phyloP scores from a whole-genome alignment of 2,888 invertebrate genomes.

The Chymomyza caudatula region DNA sequence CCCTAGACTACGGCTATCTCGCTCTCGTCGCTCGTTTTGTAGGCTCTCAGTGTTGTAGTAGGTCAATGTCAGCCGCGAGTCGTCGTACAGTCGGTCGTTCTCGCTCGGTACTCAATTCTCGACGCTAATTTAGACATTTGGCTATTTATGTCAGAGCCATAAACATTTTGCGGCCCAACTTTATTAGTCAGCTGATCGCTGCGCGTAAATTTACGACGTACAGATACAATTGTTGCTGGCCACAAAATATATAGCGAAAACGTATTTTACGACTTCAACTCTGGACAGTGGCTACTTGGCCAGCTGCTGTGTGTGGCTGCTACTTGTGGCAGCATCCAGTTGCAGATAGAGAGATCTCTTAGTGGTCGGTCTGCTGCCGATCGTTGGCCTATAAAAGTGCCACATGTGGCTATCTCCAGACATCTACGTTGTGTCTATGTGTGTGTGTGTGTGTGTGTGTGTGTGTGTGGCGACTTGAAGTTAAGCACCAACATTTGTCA shows the following conservation, averaged over 20 bases:
- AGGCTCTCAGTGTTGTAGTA: not conserved
- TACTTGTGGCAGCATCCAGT: not conserved
- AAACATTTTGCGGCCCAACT: conserved; percentile 23
- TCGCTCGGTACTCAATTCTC: conserved; percentile 19
- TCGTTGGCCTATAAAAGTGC: conserved; percentile 11
- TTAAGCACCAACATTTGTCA: conserved; percentile 65
- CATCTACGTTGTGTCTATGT: not conserved
- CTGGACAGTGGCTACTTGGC: not conserved
- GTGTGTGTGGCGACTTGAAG: not conserved
- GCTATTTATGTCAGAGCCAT: conserved; percentile 32
- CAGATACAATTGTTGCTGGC: conserved; percentile 35
- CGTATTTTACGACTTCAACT: not conserved
- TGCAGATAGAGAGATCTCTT: conserved; percentile 3
- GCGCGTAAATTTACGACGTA: conserved; percentile 35
- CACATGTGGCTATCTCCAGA: conserved; percentile 5
- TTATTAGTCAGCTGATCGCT: conserved; percentile 42
- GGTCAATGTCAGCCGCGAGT: not conserved
- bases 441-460: conserved; percentile 2
- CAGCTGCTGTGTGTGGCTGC: not conserved
- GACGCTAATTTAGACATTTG: conserved; percentile 63
- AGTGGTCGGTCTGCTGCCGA: not conserved
- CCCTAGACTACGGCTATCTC: not conserved
- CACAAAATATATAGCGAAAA: conserved; percentile 32
- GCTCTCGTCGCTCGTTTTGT: not conserved
- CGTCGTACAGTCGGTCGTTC: not conserved